Percentiles rank a stretch among this genome's conserved stretches.
These are phyloP conservation scores for Lysiphlebus fabarum DNA, from an alignment of 1,140 invertebrate species.

Conservation along the genomic window DNA sequence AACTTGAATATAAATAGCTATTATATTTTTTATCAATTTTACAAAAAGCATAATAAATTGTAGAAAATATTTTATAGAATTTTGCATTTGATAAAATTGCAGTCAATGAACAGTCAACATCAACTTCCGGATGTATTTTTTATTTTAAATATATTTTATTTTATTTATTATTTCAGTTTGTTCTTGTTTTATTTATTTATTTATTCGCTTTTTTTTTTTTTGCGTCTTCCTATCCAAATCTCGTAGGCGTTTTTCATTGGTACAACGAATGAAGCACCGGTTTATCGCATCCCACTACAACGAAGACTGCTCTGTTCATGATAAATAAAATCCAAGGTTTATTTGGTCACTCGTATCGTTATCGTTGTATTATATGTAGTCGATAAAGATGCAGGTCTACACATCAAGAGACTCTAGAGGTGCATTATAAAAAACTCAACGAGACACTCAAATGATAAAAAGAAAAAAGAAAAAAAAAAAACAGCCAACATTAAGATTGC, in stretches of 20 bases:
- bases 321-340: slow-evolving; percentile 34
- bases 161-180: too few species aligned
- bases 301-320: slow-evolving; percentile 27
- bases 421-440: neutral
- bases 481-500: slow-evolving; percentile 2
- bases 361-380: slow-evolving; percentile 13
- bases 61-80: too few species aligned
- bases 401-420: neutral
- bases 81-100: too few species aligned
- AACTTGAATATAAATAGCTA: too few species aligned
- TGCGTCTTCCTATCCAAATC: slow-evolving; percentile 25
- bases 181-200: slow-evolving; percentile 6
- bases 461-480: neutral
- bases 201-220: slow-evolving; percentile 4
- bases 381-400: slow-evolving; percentile 14
- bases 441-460: neutral
- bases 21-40: too few species aligned
- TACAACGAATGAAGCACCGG: slow-evolving; percentile 22
- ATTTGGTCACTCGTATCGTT: slow-evolving; percentile 21
- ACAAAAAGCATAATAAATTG: too few species aligned
- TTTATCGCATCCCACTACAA: slow-evolving; percentile 31
- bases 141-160: too few species aligned
- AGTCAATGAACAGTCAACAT: too few species aligned
- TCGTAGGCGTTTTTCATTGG: slow-evolving; percentile 21
- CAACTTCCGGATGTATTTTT: too few species aligned